A percentile compares a stretch with the other conserved stretches of the same genome.
These are phyloP conservation scores for Mustela nigripes DNA, from an alignment of 2,113 vertebrate genomes.

Conservation along the genomic window DNA sequence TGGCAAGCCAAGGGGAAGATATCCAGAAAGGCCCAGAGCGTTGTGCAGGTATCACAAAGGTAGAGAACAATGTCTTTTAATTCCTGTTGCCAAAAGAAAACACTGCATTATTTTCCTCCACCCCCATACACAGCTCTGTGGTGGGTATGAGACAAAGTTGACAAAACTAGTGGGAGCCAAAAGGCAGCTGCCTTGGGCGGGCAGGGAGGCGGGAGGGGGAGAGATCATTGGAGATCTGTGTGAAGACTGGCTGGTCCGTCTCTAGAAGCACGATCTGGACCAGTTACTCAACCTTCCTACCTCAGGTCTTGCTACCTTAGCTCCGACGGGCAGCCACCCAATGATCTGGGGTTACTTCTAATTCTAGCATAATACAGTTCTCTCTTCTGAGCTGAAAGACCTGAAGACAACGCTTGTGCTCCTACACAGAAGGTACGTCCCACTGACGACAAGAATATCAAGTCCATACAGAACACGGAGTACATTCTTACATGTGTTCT, in stretches of 20 bases:
- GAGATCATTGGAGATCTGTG: neutral
- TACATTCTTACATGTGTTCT: neutral
- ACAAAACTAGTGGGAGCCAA: neutral
- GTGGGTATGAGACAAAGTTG: neutral
- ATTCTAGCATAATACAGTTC: neutral
- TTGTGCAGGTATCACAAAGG: conserved; percentile 95
- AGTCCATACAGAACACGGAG: neutral
- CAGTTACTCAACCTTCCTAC: neutral
- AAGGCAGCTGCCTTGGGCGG: neutral
- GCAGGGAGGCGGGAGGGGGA: neutral
- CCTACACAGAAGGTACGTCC: neutral
- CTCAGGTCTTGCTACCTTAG: neutral
- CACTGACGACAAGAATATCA: neutral
- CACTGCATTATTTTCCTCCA: neutral
- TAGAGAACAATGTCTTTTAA: conserved; percentile 94
- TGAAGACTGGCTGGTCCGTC: neutral
- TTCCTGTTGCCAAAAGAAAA: conserved; percentile 88
- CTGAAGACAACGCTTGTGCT: neutral
- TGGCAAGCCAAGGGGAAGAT: conserved; percentile 94
- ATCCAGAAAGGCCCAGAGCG: conserved; percentile 96
- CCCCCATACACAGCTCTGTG: neutral
- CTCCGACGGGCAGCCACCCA: neutral
- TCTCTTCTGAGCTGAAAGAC: conserved; percentile 31
- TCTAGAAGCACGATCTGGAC: neutral
- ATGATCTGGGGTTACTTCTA: neutral